Evolutionary conservation across 2,888 invertebrate genomes (phyloP).

Genomic region (Polydrusus pterygomalis): DNA sequence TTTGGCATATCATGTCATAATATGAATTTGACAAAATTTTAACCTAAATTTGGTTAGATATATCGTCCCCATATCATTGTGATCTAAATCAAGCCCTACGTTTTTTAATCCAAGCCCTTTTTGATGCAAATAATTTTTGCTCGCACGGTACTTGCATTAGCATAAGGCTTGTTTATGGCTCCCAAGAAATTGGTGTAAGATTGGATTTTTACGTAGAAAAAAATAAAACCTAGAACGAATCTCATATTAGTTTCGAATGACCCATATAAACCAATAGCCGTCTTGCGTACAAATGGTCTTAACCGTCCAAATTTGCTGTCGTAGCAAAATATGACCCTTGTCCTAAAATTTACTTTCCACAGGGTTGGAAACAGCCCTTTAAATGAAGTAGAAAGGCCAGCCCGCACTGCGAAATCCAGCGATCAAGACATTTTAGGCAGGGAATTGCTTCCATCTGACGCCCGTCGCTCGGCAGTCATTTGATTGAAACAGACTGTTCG

Average conservation of each 20-base stretch:
- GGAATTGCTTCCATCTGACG: conserved; percentile 42
- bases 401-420: conserved; percentile 39
- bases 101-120: too few species aligned
- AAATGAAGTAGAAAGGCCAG: conserved; percentile 50
- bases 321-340: conserved; percentile 49
- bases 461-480: conserved; percentile 25
- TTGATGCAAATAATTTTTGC: too few species aligned
- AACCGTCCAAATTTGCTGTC: conserved; percentile 29
- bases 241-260: background rate
- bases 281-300: conserved; percentile 18
- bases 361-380: conserved; percentile 44
- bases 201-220: too few species aligned
- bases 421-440: conserved; percentile 46
- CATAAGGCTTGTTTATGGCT: too few species aligned
- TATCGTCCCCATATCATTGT: too few species aligned
- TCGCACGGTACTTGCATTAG: too few species aligned
- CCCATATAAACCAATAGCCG: conserved; percentile 9
- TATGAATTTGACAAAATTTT: too few species aligned
- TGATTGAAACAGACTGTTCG: conserved; percentile 40
- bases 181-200: too few species aligned
- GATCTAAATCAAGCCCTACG: too few species aligned
- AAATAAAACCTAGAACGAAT: too few species aligned
- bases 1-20: too few species aligned
- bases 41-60: too few species aligned
- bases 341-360: conserved; percentile 46